Evolutionary conservation across 1,140 invertebrate species (phyloP).

Genomic region (Kradibia gibbosae): DNA sequence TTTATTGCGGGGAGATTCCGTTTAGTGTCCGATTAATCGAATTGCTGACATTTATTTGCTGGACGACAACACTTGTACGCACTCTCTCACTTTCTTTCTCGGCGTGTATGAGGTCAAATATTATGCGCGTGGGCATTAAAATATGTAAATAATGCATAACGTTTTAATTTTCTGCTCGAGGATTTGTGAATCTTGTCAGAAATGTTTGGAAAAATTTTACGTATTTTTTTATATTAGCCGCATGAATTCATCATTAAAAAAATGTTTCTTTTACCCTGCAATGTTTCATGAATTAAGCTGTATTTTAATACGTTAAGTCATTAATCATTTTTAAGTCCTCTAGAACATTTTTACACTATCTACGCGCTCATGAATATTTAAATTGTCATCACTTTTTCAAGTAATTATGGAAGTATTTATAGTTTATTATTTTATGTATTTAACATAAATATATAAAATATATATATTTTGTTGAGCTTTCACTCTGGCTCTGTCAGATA

Average conservation of each 20-base stretch:
- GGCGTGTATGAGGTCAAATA: neutral
- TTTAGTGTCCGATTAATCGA: constrained; percentile 51
- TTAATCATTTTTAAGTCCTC: neutral
- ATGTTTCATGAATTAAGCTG: constrained; percentile 3
- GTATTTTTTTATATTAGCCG: neutral
- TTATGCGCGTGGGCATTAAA: constrained; percentile 3
- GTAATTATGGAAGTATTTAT: neutral
- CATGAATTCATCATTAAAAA: too few species aligned
- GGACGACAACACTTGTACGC: constrained; percentile 25
- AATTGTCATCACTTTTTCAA: neutral
- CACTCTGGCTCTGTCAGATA: neutral
- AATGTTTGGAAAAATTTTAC: too few species aligned
- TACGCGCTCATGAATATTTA: neutral
- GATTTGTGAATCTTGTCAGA: too few species aligned
- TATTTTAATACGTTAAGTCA: neutral
- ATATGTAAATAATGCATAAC: too few species aligned
- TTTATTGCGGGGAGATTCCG: constrained; percentile 45
- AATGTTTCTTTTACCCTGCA: neutral
- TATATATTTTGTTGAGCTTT: neutral
- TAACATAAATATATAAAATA: neutral
- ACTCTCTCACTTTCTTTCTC: neutral
- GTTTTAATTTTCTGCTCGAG: neutral
- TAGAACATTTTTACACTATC: neutral
- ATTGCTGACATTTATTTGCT: constrained; percentile 50
- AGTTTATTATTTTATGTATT: neutral